Conservation (phyloP, 2,797 vertebrate genomes). For the Poecilia wingei region DNA sequence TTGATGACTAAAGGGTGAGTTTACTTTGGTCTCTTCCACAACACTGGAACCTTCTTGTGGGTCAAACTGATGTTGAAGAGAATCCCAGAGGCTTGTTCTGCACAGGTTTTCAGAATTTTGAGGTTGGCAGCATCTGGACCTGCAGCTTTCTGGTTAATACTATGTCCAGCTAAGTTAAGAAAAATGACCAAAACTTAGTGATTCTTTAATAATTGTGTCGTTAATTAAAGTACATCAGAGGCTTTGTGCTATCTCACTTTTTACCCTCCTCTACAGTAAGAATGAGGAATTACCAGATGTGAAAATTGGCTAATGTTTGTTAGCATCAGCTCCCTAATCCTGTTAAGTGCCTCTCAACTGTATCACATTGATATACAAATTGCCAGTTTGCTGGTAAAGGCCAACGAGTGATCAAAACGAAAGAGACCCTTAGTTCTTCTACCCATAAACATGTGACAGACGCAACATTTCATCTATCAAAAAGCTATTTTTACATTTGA, state of each 20-base stretch:
- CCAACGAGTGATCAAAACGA: conserved; percentile 69
- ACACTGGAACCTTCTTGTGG: background rate
- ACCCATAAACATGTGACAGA: conserved; percentile 47
- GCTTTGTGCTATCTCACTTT: conserved; percentile 28
- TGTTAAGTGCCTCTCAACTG: conserved; percentile 56
- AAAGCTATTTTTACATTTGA: conserved; percentile 40
- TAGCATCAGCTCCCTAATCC: conserved; percentile 56
- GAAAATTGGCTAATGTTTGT: conserved; percentile 59
- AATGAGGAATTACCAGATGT: conserved; percentile 55
- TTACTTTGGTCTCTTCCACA: background rate
- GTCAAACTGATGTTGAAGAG: background rate
- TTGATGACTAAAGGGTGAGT: background rate
- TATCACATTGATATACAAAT: conserved; percentile 72
- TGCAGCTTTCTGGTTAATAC: background rate
- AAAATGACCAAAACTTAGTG: conserved; percentile 40
- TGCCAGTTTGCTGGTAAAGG: conserved; percentile 63
- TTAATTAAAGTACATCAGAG: conserved; percentile 51
- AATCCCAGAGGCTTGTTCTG: background rate
- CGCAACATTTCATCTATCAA: conserved; percentile 56
- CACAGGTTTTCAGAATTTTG: background rate
- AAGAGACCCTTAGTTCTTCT: conserved; percentile 51
- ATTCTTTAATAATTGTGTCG: conserved; percentile 52
- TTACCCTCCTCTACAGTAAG: conserved; percentile 33
- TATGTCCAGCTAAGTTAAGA: conserved; percentile 5
- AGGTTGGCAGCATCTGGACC: background rate